Base-by-base conservation (phyloP, 1,140 invertebrate species). In the Scaptomyza graminum region DNA sequence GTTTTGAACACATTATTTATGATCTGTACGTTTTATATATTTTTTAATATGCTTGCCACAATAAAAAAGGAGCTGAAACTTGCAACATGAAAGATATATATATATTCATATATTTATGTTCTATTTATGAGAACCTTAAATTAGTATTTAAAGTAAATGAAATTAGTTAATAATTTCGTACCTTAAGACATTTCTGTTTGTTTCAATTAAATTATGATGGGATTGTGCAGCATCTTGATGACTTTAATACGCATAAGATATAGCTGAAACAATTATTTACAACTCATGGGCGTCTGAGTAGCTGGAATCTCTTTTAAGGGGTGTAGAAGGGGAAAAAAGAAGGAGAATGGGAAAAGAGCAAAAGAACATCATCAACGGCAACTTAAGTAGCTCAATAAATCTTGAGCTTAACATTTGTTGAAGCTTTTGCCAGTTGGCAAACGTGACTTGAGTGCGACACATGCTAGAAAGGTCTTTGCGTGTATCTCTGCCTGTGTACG, bases 331-430 rank as follows among this genome's bases (percentile, higher is more conserved):
- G 15, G 37, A 4, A n/a, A 28, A 37, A 46, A 37, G 37, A 5
- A 41, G 16, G 46, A 46, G 22, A 16, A 57, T 2, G 28, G 5
- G 13, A 37, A 52, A 22, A 16, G 43, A n/a, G 18, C 31, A 64
- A 59, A 63, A 22, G 16, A 59, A 28, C 81, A 84, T 81, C 82
- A 85, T 87, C 81, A 85, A 74, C 78, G 81, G 66, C 75, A 87
- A 54, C 82, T 76, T 88, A 87, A 87, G 82, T 87, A 88, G 79
- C 79, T 76, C 83, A 88, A 87, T 87, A 87, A 87, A 87, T 87
- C 83, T 79, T 79, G 72, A 76, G 83, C 83, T 87, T 88, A 87
- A 76, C 83, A 88, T 87, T 83, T 88, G 83, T 70, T 79, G 72
- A 88, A 73, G 69, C 72, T 88, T 76, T 62, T 87, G 65, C 65